Conservation (phyloP, 2,888 invertebrate species). For the Molanna angustata region DNA sequence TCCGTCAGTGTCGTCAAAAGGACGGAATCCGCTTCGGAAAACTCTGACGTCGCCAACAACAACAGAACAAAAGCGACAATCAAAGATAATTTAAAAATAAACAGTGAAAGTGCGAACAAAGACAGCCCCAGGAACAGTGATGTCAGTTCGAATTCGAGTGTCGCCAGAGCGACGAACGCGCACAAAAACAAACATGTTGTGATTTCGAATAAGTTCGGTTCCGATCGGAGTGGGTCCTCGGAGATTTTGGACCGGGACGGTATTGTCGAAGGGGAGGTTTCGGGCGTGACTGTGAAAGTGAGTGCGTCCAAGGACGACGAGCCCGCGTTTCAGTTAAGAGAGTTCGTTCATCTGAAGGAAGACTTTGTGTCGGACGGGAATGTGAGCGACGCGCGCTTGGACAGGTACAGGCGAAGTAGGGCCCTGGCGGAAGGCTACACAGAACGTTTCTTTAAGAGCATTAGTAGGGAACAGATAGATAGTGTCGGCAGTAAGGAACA, state of each 20-base stretch:
- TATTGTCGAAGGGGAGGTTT: not conserved
- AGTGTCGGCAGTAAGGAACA: constrained; percentile 14
- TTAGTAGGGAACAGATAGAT: constrained; percentile 8
- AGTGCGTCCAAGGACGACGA: constrained; percentile 7
- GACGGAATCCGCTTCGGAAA: not conserved
- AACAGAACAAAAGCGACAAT: not conserved
- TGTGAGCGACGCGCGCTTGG: constrained; percentile 9
- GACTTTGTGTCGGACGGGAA: constrained; percentile 11
- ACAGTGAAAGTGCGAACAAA: not conserved
- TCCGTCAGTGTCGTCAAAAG: not conserved
- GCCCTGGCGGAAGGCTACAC: constrained; percentile 21
- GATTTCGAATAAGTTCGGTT: constrained; percentile 10
- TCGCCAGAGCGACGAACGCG: not conserved
- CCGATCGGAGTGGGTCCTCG: constrained; percentile 12
- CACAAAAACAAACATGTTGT: constrained; percentile 2
- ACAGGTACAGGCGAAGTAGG: constrained; percentile 22
- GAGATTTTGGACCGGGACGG: constrained; percentile 9
- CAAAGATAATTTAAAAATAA: constrained; percentile 3
- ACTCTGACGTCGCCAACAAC: not conserved
- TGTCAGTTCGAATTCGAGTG: constrained; percentile 10
- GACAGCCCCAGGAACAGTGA: constrained; percentile 10
- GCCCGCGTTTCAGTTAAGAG: constrained; percentile 16
- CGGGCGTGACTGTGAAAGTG: not conserved
- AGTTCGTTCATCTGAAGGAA: constrained; percentile 12
- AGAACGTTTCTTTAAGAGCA: constrained; percentile 26